These are phyloP conservation scores for Drosophila cognata DNA, from an alignment of 2,888 invertebrate species.

Conservation along the genomic window DNA sequence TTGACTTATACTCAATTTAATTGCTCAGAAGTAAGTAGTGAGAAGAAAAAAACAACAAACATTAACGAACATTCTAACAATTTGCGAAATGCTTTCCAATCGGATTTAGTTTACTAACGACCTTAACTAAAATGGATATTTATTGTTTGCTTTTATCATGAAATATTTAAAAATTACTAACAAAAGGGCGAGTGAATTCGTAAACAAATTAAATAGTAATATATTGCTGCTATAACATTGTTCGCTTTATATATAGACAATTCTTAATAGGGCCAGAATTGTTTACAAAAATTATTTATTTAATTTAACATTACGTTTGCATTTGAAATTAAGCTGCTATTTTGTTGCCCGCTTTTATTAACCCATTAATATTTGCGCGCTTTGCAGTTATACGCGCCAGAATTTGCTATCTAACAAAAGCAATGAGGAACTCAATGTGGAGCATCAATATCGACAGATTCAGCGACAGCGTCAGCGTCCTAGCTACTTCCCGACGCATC, in stretches of 20 bases:
- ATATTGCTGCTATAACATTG: neutral
- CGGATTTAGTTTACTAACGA: conserved; percentile 18
- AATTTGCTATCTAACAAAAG: conserved; percentile 92
- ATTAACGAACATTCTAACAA: neutral
- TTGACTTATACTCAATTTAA: conserved; percentile 34
- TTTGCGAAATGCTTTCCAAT: neutral
- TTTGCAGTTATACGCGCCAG: conserved; percentile 93
- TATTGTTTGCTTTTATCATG: neutral
- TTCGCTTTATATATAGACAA: neutral
- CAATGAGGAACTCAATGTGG: conserved; percentile 87
- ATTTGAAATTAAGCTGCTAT: neutral
- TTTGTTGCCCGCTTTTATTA: conserved; percentile 60
- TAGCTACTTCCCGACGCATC: conserved; percentile 54
- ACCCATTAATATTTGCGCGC: conserved; percentile 71
- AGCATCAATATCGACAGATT: conserved; percentile 84
- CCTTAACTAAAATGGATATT: neutral
- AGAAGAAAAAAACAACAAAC: neutral
- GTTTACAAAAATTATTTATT: conserved; percentile 10
- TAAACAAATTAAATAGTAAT: neutral
- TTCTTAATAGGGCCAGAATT: neutral
- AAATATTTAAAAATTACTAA: neutral
- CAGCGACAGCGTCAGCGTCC: conserved; percentile 82
- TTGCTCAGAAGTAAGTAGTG: conserved; percentile 38
- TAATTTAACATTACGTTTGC: conserved; percentile 4
- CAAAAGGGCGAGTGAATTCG: neutral